Evolutionary conservation across 2,113 vertebrate genomes (phyloP).

Genomic region (Craseonycteris thonglongyai): DNA sequence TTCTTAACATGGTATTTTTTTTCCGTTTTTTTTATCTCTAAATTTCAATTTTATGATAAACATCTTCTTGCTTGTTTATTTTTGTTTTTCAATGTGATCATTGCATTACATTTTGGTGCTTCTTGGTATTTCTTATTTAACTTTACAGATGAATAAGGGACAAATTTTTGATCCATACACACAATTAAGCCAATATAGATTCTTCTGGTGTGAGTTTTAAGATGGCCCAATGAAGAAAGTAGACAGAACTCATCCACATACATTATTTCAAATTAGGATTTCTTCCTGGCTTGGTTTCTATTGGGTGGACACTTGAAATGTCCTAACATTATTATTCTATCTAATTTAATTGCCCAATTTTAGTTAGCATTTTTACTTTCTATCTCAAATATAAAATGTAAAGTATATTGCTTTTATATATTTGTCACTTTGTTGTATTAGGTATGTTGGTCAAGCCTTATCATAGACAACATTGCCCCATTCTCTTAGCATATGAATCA

Average conservation of each 20-base stretch:
- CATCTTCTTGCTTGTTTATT: background rate
- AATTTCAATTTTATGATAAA: background rate
- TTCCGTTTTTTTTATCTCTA: background rate
- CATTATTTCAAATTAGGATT: background rate
- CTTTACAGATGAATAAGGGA: background rate
- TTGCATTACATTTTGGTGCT: background rate
- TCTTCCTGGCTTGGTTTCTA: background rate
- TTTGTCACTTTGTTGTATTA: background rate
- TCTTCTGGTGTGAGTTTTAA: conserved; percentile 20
- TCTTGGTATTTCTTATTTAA: background rate
- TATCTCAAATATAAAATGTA: background rate
- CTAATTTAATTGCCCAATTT: background rate
- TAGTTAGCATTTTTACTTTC: background rate
- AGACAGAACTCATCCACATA: background rate
- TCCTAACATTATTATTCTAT: background rate
- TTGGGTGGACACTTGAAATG: background rate
- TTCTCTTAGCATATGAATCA: conserved; percentile 9
- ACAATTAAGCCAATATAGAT: background rate
- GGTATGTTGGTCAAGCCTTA: background rate
- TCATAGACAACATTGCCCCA: background rate
- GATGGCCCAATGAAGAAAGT: background rate
- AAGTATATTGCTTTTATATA: background rate
- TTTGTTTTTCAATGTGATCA: background rate
- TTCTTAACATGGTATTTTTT: background rate
- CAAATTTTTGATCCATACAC: background rate